These are phyloP conservation scores for Cheilosia scutellata DNA, from an alignment of 2,888 invertebrate species.

Conservation along the genomic window DNA sequence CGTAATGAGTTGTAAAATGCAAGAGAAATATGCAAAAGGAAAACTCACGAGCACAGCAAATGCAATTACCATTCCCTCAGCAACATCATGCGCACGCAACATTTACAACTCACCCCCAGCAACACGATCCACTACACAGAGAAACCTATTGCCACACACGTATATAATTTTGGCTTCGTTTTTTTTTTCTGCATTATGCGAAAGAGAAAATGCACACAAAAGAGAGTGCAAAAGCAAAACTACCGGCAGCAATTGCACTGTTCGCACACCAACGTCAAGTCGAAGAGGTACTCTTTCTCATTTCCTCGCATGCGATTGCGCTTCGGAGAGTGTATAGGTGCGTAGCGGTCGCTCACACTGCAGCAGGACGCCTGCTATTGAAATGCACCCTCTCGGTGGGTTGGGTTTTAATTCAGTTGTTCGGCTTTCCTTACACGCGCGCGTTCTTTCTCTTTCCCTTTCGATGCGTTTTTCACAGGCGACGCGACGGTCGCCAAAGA, in stretches of 20 bases:
- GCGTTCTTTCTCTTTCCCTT: conserved; percentile 70
- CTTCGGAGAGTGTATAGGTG: conserved; percentile 47
- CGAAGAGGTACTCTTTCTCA: conserved; percentile 31
- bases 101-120: conserved; percentile 50
- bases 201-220: conserved; percentile 73
- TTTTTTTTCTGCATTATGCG: conserved; percentile 20
- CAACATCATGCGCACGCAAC: conserved; percentile 76
- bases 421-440: conserved; percentile 64
- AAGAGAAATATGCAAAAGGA: conserved; percentile 23
- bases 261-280: conserved; percentile 43
- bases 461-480: conserved; percentile 65
- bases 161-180: background rate
- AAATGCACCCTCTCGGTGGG: conserved; percentile 70
- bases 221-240: conserved; percentile 64
- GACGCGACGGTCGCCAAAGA: conserved; percentile 34
- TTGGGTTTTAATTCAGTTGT: conserved; percentile 73
- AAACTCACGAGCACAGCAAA: background rate
- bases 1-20: conserved; percentile 63
- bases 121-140: conserved; percentile 35
- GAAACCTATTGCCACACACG: background rate
- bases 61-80: conserved; percentile 33
- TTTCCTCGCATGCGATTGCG: conserved; percentile 13
- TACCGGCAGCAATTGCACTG: conserved; percentile 30
- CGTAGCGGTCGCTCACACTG: conserved; percentile 65
- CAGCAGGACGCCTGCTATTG: conserved; percentile 33